Conservation (phyloP, 2,797 vertebrate species). For the Xyrichtys novacula region DNA sequence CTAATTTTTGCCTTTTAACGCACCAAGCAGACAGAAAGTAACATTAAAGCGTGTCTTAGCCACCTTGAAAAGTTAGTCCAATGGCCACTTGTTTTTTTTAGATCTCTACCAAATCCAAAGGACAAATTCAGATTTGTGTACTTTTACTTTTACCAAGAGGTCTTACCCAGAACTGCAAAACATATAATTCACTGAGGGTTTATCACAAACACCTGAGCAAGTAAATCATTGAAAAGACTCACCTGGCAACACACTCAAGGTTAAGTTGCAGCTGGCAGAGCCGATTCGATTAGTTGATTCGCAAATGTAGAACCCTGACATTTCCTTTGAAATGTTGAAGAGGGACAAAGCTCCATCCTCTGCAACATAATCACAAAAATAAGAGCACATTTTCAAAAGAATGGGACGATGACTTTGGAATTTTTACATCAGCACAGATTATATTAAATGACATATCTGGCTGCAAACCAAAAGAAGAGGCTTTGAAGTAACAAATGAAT, state of each 20-base stretch:
- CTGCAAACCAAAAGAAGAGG: background rate
- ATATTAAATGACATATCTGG: background rate
- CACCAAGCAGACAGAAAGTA: too few species aligned
- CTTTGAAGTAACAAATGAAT: background rate
- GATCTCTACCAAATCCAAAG: too few species aligned
- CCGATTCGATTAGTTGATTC: conserved; percentile 85
- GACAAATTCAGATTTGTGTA: background rate
- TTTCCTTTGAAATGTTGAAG: conserved; percentile 90
- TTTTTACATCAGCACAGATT: background rate
- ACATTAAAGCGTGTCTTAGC: too few species aligned
- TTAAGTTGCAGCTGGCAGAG: conserved; percentile 87
- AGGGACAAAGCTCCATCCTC: conserved; percentile 84
- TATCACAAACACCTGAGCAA: background rate
- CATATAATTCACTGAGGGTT: background rate
- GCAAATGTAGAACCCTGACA: conserved; percentile 91
- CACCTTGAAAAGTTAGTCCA: too few species aligned
- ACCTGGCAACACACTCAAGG: conserved; percentile 84
- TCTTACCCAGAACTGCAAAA: background rate
- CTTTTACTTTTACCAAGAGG: background rate
- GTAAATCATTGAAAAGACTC: conserved; percentile 54
- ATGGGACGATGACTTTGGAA: background rate
- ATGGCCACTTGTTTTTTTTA: too few species aligned
- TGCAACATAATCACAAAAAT: conserved; percentile 59
- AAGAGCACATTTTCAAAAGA: background rate
- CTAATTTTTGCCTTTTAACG: too few species aligned